Evolutionary conservation across 1,140 invertebrate species (phyloP).

Genomic region (Eupristina koningsbergeri): DNA sequence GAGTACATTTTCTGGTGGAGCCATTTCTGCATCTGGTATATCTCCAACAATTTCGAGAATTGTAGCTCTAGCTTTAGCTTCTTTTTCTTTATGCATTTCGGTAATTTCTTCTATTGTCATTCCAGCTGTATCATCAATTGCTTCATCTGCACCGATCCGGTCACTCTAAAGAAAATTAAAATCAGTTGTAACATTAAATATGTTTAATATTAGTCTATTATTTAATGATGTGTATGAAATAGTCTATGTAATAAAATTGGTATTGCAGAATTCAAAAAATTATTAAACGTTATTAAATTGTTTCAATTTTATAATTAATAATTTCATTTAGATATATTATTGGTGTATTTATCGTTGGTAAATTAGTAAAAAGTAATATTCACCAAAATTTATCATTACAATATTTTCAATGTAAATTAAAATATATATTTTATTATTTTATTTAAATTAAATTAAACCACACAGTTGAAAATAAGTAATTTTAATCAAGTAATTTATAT

Average conservation of each 20-base stretch:
- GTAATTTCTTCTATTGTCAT: conserved; percentile 87
- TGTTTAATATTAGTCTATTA: too few species aligned
- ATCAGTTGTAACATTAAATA: not conserved
- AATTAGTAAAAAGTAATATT: too few species aligned
- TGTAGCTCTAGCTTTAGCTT: conserved; percentile 96
- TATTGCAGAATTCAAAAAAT: too few species aligned
- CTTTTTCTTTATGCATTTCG: conserved; percentile 91
- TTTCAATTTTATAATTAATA: too few species aligned
- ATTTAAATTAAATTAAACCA: too few species aligned
- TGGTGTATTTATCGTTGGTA: too few species aligned
- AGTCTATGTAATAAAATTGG: too few species aligned
- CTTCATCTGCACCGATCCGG: conserved; percentile 94
- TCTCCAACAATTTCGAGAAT: conserved; percentile 99
- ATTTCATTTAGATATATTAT: too few species aligned
- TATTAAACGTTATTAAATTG: not conserved
- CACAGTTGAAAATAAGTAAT: too few species aligned
- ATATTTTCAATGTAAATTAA: not conserved
- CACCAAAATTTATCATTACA: too few species aligned
- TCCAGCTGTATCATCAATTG: conserved; percentile 92
- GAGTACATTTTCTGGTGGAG: conserved; percentile 98
- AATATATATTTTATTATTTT: conserved; percentile 10
- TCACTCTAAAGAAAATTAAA: conserved; percentile 79
- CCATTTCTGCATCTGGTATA: conserved; percentile 96
- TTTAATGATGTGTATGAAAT: too few species aligned
- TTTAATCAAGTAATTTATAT: too few species aligned